phyloP scores from a whole-genome alignment of 2,797 vertebrate species.

The Epinephelus coioides region DNA sequence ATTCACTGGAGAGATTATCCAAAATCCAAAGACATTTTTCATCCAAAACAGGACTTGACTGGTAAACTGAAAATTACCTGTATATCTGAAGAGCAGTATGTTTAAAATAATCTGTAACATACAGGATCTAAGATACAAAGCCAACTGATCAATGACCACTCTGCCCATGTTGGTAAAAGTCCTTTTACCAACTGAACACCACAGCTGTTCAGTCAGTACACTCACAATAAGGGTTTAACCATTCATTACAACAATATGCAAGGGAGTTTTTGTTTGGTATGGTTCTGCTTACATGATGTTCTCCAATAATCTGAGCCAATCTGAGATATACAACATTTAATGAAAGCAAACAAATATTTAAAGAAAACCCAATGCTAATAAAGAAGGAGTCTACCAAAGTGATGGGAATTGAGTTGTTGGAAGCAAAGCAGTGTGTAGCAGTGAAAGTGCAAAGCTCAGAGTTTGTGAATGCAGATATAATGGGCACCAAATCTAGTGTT shows the following conservation, averaged over 20 bases:
- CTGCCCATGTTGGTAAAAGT: constrained; percentile 9
- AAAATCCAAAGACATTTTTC: not conserved
- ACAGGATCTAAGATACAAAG: not conserved
- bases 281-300: not conserved
- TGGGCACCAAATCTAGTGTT: not conserved
- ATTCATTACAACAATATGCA: not conserved
- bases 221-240: constrained; percentile 2
- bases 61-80: not conserved
- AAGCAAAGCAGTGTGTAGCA: not conserved
- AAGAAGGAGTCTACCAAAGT: not conserved
- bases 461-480: not conserved
- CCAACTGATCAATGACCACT: not conserved
- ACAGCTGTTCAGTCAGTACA: constrained; percentile 25
- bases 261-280: constrained; percentile 1
- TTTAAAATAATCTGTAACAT: not conserved
- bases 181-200: constrained; percentile 5
- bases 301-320: not conserved
- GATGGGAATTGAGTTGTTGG: not conserved
- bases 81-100: not conserved
- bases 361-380: not conserved
- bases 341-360: constrained; percentile 14
- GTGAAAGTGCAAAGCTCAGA: not conserved
- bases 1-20: not conserved
- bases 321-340: not conserved
- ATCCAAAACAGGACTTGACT: constrained; percentile 11